Evolutionary conservation across 2,888 invertebrate species (phyloP).

Genomic region (Andrena trimmerana): DNA sequence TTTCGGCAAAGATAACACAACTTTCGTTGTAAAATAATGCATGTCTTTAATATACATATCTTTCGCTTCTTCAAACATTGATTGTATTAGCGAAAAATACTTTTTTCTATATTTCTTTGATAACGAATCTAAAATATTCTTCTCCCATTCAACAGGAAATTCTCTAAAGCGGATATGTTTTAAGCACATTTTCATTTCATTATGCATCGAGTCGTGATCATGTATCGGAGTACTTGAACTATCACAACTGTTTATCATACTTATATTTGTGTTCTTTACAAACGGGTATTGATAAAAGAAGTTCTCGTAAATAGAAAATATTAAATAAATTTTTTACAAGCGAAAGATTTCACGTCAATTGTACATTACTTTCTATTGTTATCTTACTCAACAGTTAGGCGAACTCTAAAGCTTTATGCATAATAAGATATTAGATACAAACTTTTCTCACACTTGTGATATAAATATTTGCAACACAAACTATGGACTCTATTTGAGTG

Average conservation of each 20-base stretch:
- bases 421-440: background rate
- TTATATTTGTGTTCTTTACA: constrained; percentile 4
- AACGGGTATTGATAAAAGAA: background rate
- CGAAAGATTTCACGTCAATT: background rate
- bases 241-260: background rate
- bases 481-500: too few relatives aligned
- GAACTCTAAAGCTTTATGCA: background rate
- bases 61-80: constrained; percentile 74
- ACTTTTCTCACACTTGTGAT: background rate
- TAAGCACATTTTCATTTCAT: constrained; percentile 40
- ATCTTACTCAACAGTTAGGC: background rate
- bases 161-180: constrained; percentile 62
- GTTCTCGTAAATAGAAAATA: background rate
- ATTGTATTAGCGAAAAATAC: constrained; percentile 69
- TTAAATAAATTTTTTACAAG: background rate
- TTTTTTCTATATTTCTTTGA: constrained; percentile 64
- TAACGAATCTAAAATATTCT: constrained; percentile 76
- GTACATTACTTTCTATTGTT: background rate
- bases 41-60: constrained; percentile 76
- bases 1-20: constrained; percentile 26
- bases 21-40: constrained; percentile 53
- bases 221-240: constrained; percentile 12
- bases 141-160: constrained; percentile 77
- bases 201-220: background rate
- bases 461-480: background rate